Percentiles rank a stretch among this genome's conserved stretches.
Conservation (phyloP, 2,888 invertebrate species). For the Odontocolon sp. region DNA sequence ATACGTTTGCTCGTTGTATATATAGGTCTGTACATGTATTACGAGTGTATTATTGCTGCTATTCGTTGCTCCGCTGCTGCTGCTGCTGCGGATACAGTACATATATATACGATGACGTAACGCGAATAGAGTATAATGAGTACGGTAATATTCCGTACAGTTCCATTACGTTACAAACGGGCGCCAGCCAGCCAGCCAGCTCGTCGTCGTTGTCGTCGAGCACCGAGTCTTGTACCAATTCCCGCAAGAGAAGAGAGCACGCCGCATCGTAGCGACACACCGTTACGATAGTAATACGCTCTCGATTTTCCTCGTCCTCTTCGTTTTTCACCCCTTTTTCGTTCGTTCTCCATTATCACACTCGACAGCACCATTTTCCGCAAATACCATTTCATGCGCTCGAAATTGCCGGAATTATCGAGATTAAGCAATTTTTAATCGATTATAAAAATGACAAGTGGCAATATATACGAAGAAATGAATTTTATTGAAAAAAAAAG, state of each 20-base stretch:
- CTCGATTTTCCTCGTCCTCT: not conserved
- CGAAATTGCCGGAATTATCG: not conserved
- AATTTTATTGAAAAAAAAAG: not conserved
- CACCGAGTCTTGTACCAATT: slow-evolving; percentile 24
- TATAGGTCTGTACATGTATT: slow-evolving; percentile 17
- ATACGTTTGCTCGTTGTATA: not conserved
- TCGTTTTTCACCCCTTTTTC: not conserved
- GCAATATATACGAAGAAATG: not conserved
- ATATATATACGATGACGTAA: slow-evolving; percentile 43
- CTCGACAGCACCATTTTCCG: not conserved
- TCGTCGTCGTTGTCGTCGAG: not conserved
- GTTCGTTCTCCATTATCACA: not conserved
- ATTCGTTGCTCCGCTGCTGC: not conserved
- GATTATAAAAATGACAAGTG: not conserved
- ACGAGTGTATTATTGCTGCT: slow-evolving; percentile 26
- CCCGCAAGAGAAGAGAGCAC: slow-evolving; percentile 4
- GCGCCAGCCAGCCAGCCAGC: slow-evolving; percentile 4
- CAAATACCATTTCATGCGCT: not conserved
- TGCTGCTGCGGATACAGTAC: slow-evolving; percentile 28
- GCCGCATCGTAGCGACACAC: not conserved
- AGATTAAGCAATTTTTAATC: not conserved
- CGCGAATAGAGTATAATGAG: slow-evolving; percentile 67
- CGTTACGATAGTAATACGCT: slow-evolving; percentile 9
- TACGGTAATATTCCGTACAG: slow-evolving; percentile 71
- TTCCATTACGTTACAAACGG: slow-evolving; percentile 71